Percentiles rank a stretch among this genome's conserved stretches.
These are phyloP conservation scores for Clarias pachynema DNA, from an alignment of 2,797 vertebrate species.

Conservation along the genomic window DNA sequence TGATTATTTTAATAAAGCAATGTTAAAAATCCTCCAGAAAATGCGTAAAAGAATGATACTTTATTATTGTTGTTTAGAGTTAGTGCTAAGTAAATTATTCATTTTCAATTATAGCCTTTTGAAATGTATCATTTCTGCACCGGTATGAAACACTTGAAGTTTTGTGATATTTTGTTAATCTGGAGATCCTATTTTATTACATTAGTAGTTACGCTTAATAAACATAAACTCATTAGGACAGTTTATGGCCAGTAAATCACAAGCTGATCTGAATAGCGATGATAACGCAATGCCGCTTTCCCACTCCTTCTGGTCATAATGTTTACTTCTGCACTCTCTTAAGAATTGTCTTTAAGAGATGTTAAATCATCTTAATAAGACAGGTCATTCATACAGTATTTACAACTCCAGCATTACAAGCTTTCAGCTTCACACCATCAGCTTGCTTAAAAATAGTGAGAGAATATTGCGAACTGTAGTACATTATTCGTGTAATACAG, in stretches of 20 bases:
- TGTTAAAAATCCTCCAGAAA: slow-evolving; percentile 41
- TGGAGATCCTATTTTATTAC: not conserved
- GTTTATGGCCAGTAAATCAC: not conserved
- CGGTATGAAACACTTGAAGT: slow-evolving; percentile 64
- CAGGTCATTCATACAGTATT: slow-evolving; percentile 36
- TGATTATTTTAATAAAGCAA: slow-evolving; percentile 17
- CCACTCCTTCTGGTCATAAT: slow-evolving; percentile 70
- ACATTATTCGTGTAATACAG: not conserved
- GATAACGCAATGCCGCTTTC: slow-evolving; percentile 64
- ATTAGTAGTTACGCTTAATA: not conserved
- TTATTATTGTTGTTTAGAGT: not conserved
- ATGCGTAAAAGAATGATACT: slow-evolving; percentile 26
- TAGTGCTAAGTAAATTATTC: not conserved
- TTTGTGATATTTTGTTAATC: not conserved
- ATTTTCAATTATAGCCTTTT: slow-evolving; percentile 38
- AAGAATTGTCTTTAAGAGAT: not conserved
- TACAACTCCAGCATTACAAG: not conserved
- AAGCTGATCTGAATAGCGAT: slow-evolving; percentile 62
- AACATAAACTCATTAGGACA: not conserved
- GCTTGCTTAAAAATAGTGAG: not conserved
- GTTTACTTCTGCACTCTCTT: slow-evolving; percentile 44
- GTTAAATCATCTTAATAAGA: not conserved
- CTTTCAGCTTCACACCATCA: not conserved
- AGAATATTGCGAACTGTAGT: not conserved
- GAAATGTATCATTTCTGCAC: slow-evolving; percentile 37